Evolutionary conservation across 2,888 invertebrate genomes (phyloP), one percentile per base, ranked within the genome.

Genomic region (Trissolcus japonicus): DNA sequence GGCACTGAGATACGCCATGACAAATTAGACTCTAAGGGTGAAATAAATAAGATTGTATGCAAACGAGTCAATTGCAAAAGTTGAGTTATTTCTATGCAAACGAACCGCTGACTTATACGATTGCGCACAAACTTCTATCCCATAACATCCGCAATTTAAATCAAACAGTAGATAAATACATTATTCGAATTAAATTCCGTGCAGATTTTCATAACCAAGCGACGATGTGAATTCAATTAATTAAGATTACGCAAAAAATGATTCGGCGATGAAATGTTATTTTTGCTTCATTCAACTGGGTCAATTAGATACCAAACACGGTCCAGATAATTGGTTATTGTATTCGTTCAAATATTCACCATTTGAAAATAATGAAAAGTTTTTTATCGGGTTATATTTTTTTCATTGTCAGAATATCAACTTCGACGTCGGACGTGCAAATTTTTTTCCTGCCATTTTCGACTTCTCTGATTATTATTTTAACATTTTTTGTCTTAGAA

Each of bases 391-490:
- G 4, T 25, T 25, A 25, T 25, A 6, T 4, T 35, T 35, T 35
- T 35, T n/a, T n/a, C n/a, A n/a, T n/a, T n/a, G n/a, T n/a, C n/a
- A 43, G 74, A 41, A 61, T 48, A 41, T 74, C 57, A 4, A 14
- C 67, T 67, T 74, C 63, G 65, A 69, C 54, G 65, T 59, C 11
- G 9, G 9, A 1, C 9, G 35, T 1, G 0, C 4, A 57, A 35
- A 63, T 75, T 55, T 50, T 65, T 75, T 75, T 75, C 63, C 55
- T 59, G 65, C 54, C 63, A 61, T 67, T 69, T 76, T 69, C 65
- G 76, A 76, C 69, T 76, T 69, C 48, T 57, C 48, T 48, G 71
- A 76, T 71, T 71, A 76, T 35, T 35, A 11, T 76, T 66, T 76
- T 75, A 53, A 63, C 56, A 66, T 69, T 76, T 63, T 76, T 67